Conservation (phyloP, 2,113 vertebrate species). For the Scolopax mira region DNA sequence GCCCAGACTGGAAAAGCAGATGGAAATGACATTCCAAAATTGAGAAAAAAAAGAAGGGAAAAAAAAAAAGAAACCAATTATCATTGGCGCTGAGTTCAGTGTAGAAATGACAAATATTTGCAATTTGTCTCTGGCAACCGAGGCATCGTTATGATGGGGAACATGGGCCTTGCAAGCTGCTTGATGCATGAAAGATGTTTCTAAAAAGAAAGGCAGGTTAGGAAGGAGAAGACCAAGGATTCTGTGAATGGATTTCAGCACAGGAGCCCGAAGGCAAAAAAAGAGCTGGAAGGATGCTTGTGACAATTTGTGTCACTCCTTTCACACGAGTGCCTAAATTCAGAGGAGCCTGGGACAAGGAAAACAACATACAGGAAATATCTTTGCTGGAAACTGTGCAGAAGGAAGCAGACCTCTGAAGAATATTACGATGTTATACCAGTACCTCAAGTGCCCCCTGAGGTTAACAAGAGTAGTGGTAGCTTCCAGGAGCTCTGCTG, state of each 20-base stretch:
- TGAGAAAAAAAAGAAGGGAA: background rate
- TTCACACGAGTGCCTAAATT: background rate
- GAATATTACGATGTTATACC: background rate
- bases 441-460: background rate
- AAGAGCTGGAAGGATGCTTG: background rate
- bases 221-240: background rate
- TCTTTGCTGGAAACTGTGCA: background rate
- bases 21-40: background rate
- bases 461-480: background rate
- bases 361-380: background rate
- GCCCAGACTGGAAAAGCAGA: background rate
- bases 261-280: background rate
- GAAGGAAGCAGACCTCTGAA: background rate
- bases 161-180: background rate
- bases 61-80: background rate
- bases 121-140: background rate
- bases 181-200: background rate
- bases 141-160: background rate
- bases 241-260: background rate
- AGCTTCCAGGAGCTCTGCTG: background rate
- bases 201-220: background rate
- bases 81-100: background rate
- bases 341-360: background rate
- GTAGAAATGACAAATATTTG: slow-evolving; percentile 9
- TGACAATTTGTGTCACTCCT: background rate